Evolutionary conservation across 2,888 invertebrate species (phyloP).

Genomic region (Tortricodes alternella): DNA sequence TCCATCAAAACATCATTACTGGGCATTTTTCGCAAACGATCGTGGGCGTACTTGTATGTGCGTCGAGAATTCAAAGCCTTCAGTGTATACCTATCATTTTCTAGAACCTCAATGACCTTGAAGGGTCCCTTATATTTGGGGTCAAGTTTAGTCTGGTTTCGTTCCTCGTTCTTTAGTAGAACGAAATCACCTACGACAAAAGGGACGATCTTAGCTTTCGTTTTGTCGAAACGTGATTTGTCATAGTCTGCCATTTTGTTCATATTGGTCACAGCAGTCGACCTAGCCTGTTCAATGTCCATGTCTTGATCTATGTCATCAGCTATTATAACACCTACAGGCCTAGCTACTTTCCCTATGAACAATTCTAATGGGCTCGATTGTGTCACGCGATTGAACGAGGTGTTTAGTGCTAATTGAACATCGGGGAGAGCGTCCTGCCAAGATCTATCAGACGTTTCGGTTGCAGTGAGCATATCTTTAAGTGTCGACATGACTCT

Average conservation of each 20-base stretch:
- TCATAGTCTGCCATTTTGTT: conserved; percentile 24
- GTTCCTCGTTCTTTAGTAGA: conserved; percentile 33
- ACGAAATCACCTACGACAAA: conserved; percentile 36
- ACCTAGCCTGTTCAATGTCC: not conserved
- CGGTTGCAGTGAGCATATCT: conserved; percentile 33
- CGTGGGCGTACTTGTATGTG: conserved; percentile 38
- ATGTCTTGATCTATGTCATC: conserved; percentile 12
- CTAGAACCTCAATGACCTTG: conserved; percentile 31
- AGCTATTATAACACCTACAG: conserved; percentile 4
- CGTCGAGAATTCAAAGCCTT: conserved; percentile 30
- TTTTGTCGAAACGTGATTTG: conserved; percentile 30
- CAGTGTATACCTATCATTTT: conserved; percentile 33
- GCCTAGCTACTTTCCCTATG: conserved; percentile 30
- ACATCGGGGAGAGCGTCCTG: conserved; percentile 35
- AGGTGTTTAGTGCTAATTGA: conserved; percentile 35
- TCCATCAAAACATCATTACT: not conserved
- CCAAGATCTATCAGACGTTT: conserved; percentile 34
- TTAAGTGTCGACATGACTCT: conserved; percentile 33
- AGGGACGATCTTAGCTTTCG: conserved; percentile 22
- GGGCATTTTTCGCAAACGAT: conserved; percentile 6
- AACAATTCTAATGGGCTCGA: conserved; percentile 28
- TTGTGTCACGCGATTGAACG: conserved; percentile 21
- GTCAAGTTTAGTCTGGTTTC: conserved; percentile 37
- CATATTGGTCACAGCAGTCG: conserved; percentile 7
- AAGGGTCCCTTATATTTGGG: conserved; percentile 37